Conservation (phyloP, 2,888 invertebrate species). For the Drosophila acutilabella region DNA sequence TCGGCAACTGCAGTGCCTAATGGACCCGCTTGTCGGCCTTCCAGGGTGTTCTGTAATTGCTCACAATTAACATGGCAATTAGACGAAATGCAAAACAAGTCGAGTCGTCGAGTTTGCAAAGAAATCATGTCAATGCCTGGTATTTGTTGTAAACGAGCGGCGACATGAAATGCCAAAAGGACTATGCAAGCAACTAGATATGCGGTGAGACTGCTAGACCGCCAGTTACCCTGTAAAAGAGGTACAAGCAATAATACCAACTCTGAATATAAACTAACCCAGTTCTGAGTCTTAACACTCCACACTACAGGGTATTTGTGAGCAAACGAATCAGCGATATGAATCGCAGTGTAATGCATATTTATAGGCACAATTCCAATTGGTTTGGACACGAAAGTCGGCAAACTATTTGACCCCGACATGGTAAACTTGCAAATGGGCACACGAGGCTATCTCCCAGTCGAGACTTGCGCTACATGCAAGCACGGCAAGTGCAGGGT, state of each 20-base stretch:
- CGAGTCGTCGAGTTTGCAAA: constrained; percentile 27
- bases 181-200: constrained; percentile 17
- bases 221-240: neutral
- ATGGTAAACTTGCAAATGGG: constrained; percentile 77
- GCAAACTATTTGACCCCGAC: constrained; percentile 75
- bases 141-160: constrained; percentile 61
- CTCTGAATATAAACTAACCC: no score
- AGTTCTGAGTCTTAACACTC: no score
- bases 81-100: constrained; percentile 56
- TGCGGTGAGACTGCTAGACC: constrained; percentile 4
- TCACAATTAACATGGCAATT: constrained; percentile 70
- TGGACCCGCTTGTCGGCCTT: constrained; percentile 5
- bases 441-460: constrained; percentile 63
- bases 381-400: constrained; percentile 69
- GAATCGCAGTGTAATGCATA: constrained; percentile 55
- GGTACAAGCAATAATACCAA: no score
- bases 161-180: constrained; percentile 65
- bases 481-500: constrained; percentile 28
- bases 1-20: constrained; percentile 2
- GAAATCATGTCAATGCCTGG: constrained; percentile 73
- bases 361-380: constrained; percentile 62
- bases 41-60: constrained; percentile 57
- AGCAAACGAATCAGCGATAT: constrained; percentile 19
- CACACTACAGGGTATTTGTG: constrained; percentile 8
- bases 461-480: constrained; percentile 36